Evolutionary conservation across 2,113 vertebrate genomes (phyloP), one percentile per base, ranked within the genome.

Genomic region (Gasterosteus aculeatus): DNA sequence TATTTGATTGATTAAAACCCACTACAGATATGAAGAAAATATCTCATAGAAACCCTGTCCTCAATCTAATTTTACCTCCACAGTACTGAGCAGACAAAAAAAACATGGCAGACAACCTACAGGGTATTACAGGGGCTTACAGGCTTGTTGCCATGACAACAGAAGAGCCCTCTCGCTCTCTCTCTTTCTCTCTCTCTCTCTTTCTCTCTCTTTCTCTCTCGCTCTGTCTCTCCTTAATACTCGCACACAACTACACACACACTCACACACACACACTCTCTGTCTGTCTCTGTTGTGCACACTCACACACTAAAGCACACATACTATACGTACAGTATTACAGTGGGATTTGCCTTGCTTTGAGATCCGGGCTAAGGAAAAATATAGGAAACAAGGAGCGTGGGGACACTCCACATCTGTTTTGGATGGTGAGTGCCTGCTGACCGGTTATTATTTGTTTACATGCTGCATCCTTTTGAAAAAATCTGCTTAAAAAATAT

Each of bases 131-230:
- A 92, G 69, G 46, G 86, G 87, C 88, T 92, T 84, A 86, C 83
- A 93, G 91, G 92, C 95, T 89, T 94, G 98, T 99, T 98, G 94
- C 96, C 94, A 97, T 97, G 96, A 95, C 95, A 97, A 98, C 97
- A 95, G 94, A 94, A 92, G 94, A 91, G 91, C 93, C 93, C 78
- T 77, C 71, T 47, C 46, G 15, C 14, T 41, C 67, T 61, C 73
- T 53, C 66, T 53, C 63, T 67, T 67, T 35, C 65, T 29, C 44
- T 7, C 3, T 70, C 74, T 78, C 85, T 84, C 75, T 85, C 35
- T 42, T 2, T 42, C 41, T 11, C 41, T 41, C 67, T 61, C 72
- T 49, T 64, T 46, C 59, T 66, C 67, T 42, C 65, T 29, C 35
- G 4, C 2, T 69, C 73, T 77, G 84, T 83, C 74, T 85, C 65